phyloP scores from a whole-genome alignment of 2,888 invertebrate species.

The Melangyna quadrimaculata region DNA sequence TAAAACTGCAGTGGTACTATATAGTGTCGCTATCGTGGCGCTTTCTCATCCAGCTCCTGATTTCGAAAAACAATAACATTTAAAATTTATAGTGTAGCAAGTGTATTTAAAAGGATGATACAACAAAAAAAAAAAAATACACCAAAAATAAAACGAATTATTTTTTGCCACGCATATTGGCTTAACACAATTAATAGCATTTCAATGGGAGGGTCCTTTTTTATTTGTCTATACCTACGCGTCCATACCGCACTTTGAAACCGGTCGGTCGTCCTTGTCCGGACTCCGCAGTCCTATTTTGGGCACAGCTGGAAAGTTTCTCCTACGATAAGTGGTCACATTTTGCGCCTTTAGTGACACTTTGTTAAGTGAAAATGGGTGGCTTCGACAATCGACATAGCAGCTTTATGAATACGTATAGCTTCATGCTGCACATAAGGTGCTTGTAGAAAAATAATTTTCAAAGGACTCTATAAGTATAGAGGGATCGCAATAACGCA shows the following conservation, averaged over 20 bases:
- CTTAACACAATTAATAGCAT: conserved; percentile 69
- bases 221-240: neutral
- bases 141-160: conserved; percentile 29
- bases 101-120: conserved; percentile 48
- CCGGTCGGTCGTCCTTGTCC: neutral
- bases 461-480: neutral
- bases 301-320: conserved; percentile 37
- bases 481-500: neutral
- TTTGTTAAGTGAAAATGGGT: conserved; percentile 26
- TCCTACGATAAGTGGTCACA: conserved; percentile 48
- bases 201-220: conserved; percentile 16
- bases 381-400: too few relatives aligned
- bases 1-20: conserved; percentile 46
- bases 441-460: neutral
- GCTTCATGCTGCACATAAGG: neutral
- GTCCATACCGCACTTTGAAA: neutral
- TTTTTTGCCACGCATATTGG: conserved; percentile 64
- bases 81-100: conserved; percentile 65
- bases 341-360: conserved; percentile 41
- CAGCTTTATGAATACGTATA: neutral
- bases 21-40: neutral
- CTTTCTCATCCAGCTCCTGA: conserved; percentile 37
- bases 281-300: neutral
- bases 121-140: neutral
- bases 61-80: conserved; percentile 63